These are phyloP conservation scores for Triops longicaudatus DNA, from an alignment of 1,140 invertebrate species.

Conservation along the genomic window DNA sequence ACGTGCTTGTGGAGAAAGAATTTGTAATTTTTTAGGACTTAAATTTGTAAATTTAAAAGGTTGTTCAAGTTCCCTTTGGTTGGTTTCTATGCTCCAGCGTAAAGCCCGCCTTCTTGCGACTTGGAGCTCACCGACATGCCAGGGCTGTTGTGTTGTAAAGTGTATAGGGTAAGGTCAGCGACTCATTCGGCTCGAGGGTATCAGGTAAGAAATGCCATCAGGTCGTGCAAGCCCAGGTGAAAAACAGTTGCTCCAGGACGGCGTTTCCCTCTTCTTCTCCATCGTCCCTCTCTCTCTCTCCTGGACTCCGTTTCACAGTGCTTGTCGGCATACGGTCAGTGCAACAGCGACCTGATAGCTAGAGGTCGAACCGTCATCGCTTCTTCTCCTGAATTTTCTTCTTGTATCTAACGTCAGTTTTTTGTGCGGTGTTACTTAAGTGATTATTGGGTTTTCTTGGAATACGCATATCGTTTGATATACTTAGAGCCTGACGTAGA, in stretches of 20 bases:
- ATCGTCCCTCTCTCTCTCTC: neutral
- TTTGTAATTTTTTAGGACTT: no score
- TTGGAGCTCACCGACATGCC: neutral
- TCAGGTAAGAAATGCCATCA: slow-evolving; percentile 11
- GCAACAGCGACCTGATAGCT: neutral
- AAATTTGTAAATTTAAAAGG: no score
- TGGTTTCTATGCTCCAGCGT: neutral
- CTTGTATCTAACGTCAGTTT: no score
- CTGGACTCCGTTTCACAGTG: neutral
- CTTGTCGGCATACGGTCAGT: neutral
- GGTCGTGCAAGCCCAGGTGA: slow-evolving; percentile 2
- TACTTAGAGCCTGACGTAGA: no score
- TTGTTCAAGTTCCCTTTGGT: neutral
- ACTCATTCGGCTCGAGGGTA: neutral
- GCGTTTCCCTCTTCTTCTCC: neutral
- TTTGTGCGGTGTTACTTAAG: no score
- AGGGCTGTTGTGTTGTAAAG: slow-evolving; percentile 3
- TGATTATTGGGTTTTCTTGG: no score
- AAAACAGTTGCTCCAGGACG: neutral
- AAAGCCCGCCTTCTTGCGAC: neutral
- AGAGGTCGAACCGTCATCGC: neutral
- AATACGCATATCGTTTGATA: no score
- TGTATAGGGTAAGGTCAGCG: slow-evolving; percentile 11
- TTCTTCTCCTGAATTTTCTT: no score
- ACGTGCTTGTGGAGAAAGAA: no score